Evolutionary conservation across 2,797 vertebrate genomes (phyloP).

Genomic region (Apogon talboti): DNA sequence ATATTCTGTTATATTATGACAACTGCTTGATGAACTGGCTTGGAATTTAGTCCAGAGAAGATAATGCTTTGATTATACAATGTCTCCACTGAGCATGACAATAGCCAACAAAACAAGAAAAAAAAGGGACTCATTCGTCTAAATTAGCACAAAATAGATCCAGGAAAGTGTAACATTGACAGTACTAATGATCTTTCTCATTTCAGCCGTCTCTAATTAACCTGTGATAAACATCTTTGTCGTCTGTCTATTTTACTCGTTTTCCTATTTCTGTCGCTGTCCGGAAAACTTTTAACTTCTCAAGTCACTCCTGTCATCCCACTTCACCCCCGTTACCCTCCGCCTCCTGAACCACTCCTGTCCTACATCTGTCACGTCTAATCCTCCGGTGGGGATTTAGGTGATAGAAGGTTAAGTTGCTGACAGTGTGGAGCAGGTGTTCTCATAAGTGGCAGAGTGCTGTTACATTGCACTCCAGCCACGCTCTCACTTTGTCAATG

Average conservation of each 20-base stretch:
- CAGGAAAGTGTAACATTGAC: too few relatives aligned
- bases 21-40: not conserved
- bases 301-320: constrained; percentile 45
- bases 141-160: too few relatives aligned
- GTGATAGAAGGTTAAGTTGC: constrained; percentile 72
- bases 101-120: too few relatives aligned
- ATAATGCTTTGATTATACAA: too few relatives aligned
- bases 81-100: too few relatives aligned
- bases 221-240: constrained; percentile 5
- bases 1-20: not conserved
- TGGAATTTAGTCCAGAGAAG: not conserved
- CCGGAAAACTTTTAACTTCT: constrained; percentile 22
- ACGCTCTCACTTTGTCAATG: constrained; percentile 72
- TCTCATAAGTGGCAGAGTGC: constrained; percentile 63
- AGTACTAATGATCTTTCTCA: not conserved
- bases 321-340: constrained; percentile 25
- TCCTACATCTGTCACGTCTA: constrained; percentile 67
- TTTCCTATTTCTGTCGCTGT: constrained; percentile 23
- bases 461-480: constrained; percentile 62
- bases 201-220: constrained; percentile 17
- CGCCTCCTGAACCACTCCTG: constrained; percentile 14
- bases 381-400: constrained; percentile 64
- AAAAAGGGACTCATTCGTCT: too few relatives aligned
- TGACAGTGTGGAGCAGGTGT: constrained; percentile 79
- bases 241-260: not conserved